Base-by-base conservation (phyloP, 2,888 invertebrate species). In the Campoplex capitator region DNA sequence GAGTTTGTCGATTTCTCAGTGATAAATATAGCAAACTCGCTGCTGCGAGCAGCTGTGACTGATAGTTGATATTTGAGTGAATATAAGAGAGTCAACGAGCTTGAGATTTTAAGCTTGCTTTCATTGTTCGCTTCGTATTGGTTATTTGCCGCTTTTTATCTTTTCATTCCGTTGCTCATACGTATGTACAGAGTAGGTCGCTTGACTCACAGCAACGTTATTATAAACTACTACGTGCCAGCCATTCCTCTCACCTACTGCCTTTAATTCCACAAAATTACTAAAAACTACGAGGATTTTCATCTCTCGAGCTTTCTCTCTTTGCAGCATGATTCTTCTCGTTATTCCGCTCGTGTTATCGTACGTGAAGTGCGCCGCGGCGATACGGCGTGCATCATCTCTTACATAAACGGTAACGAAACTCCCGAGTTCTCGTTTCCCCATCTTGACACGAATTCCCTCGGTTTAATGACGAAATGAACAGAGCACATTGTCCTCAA, bases 221-320 rank as follows among this genome's bases (percentile, higher is more conserved):
- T 73, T 62, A 73, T 73, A 68, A 83, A 78, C 80, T 56, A 76
- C 16, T 42, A 65, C 56, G 51, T 45, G 38, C 28, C 51, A 73
- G 38, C 62, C 48, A 78, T 70, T 73, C 73, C 82, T 58, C 82
- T 82, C 83, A 80, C 45, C 83, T 54, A 79, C 76, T 83, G 80
- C 74, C 80, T 75, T 81, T 80, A 88, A 88, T 88, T 85, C 85
- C 85, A 82, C 84, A 75, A 85, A 85, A 88, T 88, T 85, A 85
- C 83, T 84, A 18, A 73, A 54, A 75, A 23, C 68, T 77, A 76
- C 48, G n/a, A 38, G 68, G 74, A 62, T 83, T 78, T 83, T 70
- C 78, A 77, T 74, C 45, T 58, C 68, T 51, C 71, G 23, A 48
- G 4, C 16, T n/a, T 35, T 42, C 18, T 42, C 76, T 32, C 42